Conservation (phyloP, 2,113 vertebrate species). For the Brevimyrus niger region DNA sequence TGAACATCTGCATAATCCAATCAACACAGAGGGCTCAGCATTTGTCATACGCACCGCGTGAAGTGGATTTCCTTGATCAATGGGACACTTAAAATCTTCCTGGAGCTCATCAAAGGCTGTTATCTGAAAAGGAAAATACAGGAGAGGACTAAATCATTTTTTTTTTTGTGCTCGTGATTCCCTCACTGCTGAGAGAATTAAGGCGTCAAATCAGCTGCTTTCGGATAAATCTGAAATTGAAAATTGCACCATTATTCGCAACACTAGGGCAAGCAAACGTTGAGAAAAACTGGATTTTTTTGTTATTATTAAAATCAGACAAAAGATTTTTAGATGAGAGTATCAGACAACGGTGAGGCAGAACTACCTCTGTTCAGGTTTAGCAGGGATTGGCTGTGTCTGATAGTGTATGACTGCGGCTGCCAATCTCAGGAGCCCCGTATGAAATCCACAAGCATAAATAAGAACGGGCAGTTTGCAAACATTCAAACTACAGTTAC, state of each 20-base stretch:
- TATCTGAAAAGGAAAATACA: slow-evolving; percentile 47
- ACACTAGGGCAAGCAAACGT: neutral
- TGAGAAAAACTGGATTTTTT: neutral
- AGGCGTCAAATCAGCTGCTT: neutral
- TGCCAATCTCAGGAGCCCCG: neutral
- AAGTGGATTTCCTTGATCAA: slow-evolving; percentile 71
- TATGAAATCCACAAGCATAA: neutral
- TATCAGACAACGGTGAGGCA: neutral
- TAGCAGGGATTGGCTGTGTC: neutral
- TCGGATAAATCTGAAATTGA: neutral
- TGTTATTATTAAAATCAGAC: neutral
- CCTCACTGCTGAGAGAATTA: neutral
- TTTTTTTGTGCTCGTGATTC: neutral
- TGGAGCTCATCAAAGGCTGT: slow-evolving; percentile 74
- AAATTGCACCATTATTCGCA: neutral
- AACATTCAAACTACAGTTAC: neutral
- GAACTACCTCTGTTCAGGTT: neutral
- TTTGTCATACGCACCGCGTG: slow-evolving; percentile 56
- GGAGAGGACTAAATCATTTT: neutral
- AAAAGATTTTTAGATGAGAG: neutral
- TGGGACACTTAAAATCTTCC: slow-evolving; percentile 70
- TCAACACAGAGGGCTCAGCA: neutral
- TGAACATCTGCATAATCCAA: neutral
- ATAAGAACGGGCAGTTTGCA: neutral
- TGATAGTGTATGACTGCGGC: neutral